Percentiles rank a stretch among this genome's conserved stretches.
phyloP scores from a whole-genome alignment of 2,888 invertebrate species.

The Lasioglossum vierecki region DNA sequence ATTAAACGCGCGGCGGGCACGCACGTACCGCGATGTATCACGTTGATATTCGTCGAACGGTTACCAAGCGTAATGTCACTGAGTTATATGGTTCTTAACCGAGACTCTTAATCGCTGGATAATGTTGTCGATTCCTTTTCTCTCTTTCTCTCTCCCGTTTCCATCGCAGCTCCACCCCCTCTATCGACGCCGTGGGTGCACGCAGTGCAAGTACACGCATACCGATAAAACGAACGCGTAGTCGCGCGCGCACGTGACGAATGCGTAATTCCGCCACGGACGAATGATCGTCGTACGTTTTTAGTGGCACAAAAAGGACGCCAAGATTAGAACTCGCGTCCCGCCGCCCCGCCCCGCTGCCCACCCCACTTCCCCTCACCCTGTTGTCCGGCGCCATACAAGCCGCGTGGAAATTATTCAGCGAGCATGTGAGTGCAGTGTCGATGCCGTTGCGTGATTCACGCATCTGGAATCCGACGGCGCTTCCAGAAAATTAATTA shows the following conservation, averaged over 20 bases:
- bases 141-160: constrained; percentile 16
- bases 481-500: constrained; percentile 53
- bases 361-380: background rate
- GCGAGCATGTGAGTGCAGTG: constrained; percentile 34
- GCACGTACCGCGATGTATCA: constrained; percentile 41
- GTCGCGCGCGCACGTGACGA: constrained; percentile 72
- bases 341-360: background rate
- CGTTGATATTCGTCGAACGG: constrained; percentile 50
- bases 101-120: constrained; percentile 78
- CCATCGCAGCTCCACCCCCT: constrained; percentile 9
- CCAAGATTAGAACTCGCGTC: constrained; percentile 49
- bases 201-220: constrained; percentile 65
- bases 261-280: constrained; percentile 73
- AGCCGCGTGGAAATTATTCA: constrained; percentile 44
- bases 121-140: constrained; percentile 69
- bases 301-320: constrained; percentile 62
- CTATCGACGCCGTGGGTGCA: constrained; percentile 18
- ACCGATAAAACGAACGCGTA: constrained; percentile 74
- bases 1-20: background rate
- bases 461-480: constrained; percentile 55
- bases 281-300: constrained; percentile 60
- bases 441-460: constrained; percentile 54
- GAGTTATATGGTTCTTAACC: constrained; percentile 72
- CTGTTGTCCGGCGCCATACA: background rate
- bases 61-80: constrained; percentile 60